Percentiles rank a stretch among this genome's conserved stretches.
phyloP scores from a whole-genome alignment of 2,888 invertebrate genomes.

The Baronia brevicornis region DNA sequence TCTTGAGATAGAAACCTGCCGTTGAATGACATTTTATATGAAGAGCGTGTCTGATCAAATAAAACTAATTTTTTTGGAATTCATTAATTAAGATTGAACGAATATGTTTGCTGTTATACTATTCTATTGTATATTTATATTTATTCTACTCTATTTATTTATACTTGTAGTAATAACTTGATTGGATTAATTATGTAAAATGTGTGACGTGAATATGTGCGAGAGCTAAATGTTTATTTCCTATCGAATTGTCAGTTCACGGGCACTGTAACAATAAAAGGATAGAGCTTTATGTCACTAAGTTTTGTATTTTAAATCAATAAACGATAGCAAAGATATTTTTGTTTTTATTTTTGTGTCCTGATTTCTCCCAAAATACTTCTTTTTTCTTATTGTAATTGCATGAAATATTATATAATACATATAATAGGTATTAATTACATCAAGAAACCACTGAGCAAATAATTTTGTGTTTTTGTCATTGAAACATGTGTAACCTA shows the following conservation, averaged over 20 bases:
- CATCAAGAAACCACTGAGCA: too few species aligned
- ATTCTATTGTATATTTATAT: too few species aligned
- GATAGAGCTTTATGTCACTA: conserved; percentile 76
- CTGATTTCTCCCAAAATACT: neutral
- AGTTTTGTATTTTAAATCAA: conserved; percentile 77
- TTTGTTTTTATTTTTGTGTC: conserved; percentile 22
- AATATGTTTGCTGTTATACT: too few species aligned
- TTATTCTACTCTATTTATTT: conserved; percentile 65
- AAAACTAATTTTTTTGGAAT: conserved; percentile 38
- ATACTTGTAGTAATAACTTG: conserved; percentile 61
- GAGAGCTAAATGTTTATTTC: conserved; percentile 70
- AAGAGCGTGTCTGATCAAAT: conserved; percentile 37
- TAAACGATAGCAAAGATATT: conserved; percentile 71
- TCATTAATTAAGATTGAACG: conserved; percentile 57
- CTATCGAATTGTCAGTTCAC: conserved; percentile 75
- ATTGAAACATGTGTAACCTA: too few species aligned
- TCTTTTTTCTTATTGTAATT: too few species aligned
- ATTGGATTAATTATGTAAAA: conserved; percentile 33
- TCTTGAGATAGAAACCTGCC: conserved; percentile 39
- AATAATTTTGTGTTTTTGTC: too few species aligned
- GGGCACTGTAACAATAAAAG: conserved; percentile 76
- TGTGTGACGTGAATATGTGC: conserved; percentile 44
- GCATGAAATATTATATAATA: too few species aligned
- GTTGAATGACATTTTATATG: conserved; percentile 27
- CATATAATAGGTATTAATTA: too few species aligned